These are phyloP conservation scores for Oryzias celebensis DNA, from an alignment of 2,113 vertebrate species.

Conservation along the genomic window DNA sequence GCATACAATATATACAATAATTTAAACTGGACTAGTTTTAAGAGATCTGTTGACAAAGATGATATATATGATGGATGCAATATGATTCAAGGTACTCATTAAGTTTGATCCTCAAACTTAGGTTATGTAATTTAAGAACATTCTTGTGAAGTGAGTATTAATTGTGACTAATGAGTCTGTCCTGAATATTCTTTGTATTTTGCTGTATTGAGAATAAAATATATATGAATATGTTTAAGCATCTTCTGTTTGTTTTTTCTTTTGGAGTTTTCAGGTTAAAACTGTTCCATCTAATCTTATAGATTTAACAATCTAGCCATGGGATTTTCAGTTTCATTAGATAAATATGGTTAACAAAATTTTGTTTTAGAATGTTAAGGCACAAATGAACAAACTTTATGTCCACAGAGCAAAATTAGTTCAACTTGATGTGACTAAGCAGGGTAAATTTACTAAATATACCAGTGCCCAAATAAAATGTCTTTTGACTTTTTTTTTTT, in stretches of 20 bases:
- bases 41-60: slow-evolving; percentile 74
- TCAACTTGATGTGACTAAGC: no score
- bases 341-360: no score
- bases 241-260: slow-evolving; percentile 16
- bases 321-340: no score
- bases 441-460: no score
- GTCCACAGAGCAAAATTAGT: no score
- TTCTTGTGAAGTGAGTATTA: slow-evolving; percentile 99
- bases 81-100: slow-evolving; percentile 93
- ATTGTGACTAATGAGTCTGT: slow-evolving; percentile 97
- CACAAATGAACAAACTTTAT: no score
- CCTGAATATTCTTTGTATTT: slow-evolving; percentile 99
- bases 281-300: neutral
- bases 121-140: slow-evolving; percentile 82
- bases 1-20: slow-evolving; percentile 74
- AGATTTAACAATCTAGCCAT: neutral
- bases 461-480: no score
- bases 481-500: no score
- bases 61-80: slow-evolving; percentile 81
- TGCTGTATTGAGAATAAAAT: slow-evolving; percentile 98
- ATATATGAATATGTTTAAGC: slow-evolving; percentile 79
- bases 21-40: slow-evolving; percentile 75
- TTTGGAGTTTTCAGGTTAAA: neutral
- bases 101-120: slow-evolving; percentile 82
- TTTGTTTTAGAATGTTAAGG: no score